Evolutionary conservation across 2,888 invertebrate species (phyloP).

Genomic region (Tipula confusa): DNA sequence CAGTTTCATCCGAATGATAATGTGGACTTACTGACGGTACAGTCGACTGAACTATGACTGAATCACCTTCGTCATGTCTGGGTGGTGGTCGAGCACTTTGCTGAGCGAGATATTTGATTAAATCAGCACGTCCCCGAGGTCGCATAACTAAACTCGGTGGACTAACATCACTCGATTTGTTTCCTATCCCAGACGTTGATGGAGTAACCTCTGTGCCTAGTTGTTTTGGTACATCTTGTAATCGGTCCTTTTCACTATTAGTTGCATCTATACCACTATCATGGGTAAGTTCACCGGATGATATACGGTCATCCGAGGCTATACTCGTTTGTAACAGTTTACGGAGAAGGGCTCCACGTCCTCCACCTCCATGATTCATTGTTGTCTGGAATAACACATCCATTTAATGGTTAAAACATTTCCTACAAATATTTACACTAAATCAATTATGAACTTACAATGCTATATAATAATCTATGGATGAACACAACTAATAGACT

Average conservation of each 20-base stretch:
- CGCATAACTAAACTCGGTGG: background rate
- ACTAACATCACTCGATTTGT: background rate
- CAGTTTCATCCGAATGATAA: background rate
- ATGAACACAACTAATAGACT: too few relatives aligned
- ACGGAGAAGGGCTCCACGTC: slow-evolving; percentile 30
- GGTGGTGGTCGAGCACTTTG: background rate
- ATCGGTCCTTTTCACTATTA: background rate
- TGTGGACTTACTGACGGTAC: background rate
- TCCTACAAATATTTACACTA: too few relatives aligned
- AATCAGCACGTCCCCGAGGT: slow-evolving; percentile 30
- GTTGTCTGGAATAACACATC: too few relatives aligned
- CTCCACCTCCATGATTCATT: slow-evolving; percentile 26
- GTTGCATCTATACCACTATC: slow-evolving; percentile 32
- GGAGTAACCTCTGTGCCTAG: background rate
- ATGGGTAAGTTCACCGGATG: background rate
- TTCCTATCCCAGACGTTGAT: background rate
- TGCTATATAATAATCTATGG: too few relatives aligned
- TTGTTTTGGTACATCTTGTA: background rate
- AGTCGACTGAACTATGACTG: background rate
- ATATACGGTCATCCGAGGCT: background rate
- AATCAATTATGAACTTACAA: too few relatives aligned
- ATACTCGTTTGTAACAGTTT: slow-evolving; percentile 27
- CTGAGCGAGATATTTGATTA: slow-evolving; percentile 29
- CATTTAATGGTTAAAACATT: too few relatives aligned
- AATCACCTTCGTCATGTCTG: background rate